Evolutionary conservation across 2,113 vertebrate genomes (phyloP), one percentile per base, ranked within the genome.

Genomic region (Clarias macrocephalus): DNA sequence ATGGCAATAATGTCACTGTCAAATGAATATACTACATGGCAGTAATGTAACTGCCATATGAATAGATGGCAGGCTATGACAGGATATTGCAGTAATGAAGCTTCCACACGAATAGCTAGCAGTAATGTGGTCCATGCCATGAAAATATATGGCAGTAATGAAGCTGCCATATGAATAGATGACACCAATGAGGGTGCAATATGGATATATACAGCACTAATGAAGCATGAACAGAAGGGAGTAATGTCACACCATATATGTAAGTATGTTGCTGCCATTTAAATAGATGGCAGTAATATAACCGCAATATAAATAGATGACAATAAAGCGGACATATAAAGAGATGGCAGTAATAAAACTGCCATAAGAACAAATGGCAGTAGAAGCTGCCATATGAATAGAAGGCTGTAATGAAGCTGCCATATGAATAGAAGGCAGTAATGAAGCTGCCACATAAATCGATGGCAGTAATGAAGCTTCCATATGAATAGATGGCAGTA

Each of bases 401-500:
- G 10, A 57, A 10, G 6, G 2, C 76, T 10, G 25, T 79, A 57
- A 56, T 28, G 2, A 0, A 0, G 0, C 75, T 28, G 48, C 48
- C 0, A 18, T 3, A 56, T 3, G 25, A 77, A 28, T 3, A 54
- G 42, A 18, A 3, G 1, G 5, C 25, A 28, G 25, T 56, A n/a
- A 56, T 28, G 25, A 3, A 0, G 0, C 48, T 28, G 25, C 2
- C 0, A 77, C 7, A 18, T 16, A 0, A 56, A 28, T 2, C 25
- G 21, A 25, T 25, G 0, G 18, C 72, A 75, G 18, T 12, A 48
- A 23, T 48, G 9, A 2, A 0, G 3, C 21, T 52, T 48, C 73
- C 5, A 77, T 15, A 25, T 13, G 1, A 75, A 52, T 15, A 52
- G 1, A 7, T 7, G 2, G 52, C 52, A 79, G 54, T 57, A 28